Evolutionary conservation across 1,140 invertebrate species (phyloP).

Genomic region (Lamellibrachia luymesi): DNA sequence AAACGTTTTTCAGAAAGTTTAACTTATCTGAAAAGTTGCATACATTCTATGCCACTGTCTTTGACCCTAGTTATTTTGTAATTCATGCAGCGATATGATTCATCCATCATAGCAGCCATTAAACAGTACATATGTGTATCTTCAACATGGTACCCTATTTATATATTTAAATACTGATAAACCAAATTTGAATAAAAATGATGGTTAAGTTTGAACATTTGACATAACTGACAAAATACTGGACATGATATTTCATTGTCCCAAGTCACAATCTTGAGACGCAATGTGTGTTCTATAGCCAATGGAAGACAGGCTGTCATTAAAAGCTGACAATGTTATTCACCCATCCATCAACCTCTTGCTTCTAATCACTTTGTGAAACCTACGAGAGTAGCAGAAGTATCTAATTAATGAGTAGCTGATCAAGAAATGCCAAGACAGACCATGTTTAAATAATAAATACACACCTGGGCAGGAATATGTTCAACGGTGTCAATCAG

Average conservation of each 20-base stretch:
- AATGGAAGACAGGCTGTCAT: background rate
- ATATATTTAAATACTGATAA: too few relatives aligned
- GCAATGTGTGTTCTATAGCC: background rate
- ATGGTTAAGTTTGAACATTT: too few relatives aligned
- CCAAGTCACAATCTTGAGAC: background rate
- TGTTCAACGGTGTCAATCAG: background rate
- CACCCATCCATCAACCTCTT: background rate
- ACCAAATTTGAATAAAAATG: too few relatives aligned
- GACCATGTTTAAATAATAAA: background rate
- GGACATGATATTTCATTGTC: background rate
- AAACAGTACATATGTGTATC: too few relatives aligned
- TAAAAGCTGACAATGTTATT: background rate
- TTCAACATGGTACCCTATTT: too few relatives aligned
- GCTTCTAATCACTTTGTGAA: background rate
- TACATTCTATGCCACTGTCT: too few relatives aligned
- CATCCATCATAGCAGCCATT: too few relatives aligned
- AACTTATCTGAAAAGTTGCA: too few relatives aligned
- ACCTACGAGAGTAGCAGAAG: background rate
- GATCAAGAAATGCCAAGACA: background rate
- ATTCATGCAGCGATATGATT: too few relatives aligned
- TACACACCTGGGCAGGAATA: background rate
- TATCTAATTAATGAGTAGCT: background rate
- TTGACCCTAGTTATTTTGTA: too few relatives aligned
- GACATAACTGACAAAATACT: background rate
- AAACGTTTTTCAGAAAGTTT: too few relatives aligned